Conservation (phyloP, 1,140 invertebrate genomes). For the Caligus rogercresseyi region DNA sequence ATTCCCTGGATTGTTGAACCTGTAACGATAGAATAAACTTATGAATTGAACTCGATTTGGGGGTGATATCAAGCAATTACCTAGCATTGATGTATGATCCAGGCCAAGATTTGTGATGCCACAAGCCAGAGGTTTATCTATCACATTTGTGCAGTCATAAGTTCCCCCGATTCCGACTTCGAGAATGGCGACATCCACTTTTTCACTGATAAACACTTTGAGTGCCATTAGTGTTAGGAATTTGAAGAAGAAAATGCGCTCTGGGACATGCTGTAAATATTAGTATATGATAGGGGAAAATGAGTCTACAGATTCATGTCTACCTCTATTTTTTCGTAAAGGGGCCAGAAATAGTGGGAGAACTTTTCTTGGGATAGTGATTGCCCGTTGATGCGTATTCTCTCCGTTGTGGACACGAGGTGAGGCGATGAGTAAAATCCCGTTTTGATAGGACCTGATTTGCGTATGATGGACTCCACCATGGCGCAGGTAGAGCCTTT, state of each 20-base stretch:
- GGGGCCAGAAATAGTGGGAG: constrained; percentile 57
- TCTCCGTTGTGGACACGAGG: constrained; percentile 70
- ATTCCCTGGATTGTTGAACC: constrained; percentile 62
- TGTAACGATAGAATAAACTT: background rate
- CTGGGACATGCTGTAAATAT: constrained; percentile 21
- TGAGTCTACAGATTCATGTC: constrained; percentile 34
- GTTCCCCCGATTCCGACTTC: constrained; percentile 96
- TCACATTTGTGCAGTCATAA: constrained; percentile 81
- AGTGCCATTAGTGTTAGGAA: constrained; percentile 84
- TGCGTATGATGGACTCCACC: constrained; percentile 66
- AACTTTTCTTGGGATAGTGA: constrained; percentile 56
- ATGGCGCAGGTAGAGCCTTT: constrained; percentile 80
- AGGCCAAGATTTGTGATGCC: constrained; percentile 76
- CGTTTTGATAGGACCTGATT: constrained; percentile 60
- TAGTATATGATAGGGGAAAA: too few species aligned
- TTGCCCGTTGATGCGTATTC: constrained; percentile 70
- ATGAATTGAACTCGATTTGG: too few species aligned
- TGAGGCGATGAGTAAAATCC: constrained; percentile 96
- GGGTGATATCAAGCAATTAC: constrained; percentile 36
- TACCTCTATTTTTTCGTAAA: constrained; percentile 43
- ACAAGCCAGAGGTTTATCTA: constrained; percentile 36
- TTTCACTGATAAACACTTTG: constrained; percentile 64
- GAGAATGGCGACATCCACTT: constrained; percentile 77
- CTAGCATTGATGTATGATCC: constrained; percentile 74
- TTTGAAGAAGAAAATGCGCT: constrained; percentile 50